These are phyloP conservation scores for Synaphobranchus kaupii DNA, from an alignment of 2,797 vertebrate species.

Conservation along the genomic window DNA sequence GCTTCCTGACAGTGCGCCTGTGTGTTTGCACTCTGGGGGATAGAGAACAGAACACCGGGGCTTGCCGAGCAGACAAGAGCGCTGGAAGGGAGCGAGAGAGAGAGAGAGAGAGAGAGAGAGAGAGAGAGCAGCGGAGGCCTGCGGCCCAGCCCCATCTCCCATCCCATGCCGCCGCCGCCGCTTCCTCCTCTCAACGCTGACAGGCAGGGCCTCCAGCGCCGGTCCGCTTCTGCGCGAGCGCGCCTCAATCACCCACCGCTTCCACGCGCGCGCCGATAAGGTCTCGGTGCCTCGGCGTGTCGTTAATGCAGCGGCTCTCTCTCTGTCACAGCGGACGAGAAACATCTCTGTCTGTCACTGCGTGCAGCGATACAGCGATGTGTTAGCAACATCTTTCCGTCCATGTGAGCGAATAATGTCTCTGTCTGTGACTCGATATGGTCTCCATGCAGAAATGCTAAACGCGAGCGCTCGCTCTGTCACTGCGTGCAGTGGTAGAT, in stretches of 20 bases:
- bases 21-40: conserved; percentile 64
- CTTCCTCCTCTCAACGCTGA: conserved; percentile 55
- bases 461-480: background rate
- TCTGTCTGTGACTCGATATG: background rate
- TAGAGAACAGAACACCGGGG: conserved; percentile 68
- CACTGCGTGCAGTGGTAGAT: background rate
- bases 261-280: background rate
- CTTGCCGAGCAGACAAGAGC: conserved; percentile 69
- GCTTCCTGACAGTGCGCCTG: conserved; percentile 72
- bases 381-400: background rate
- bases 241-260: conserved; percentile 44
- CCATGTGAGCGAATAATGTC: background rate
- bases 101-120: background rate
- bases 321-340: background rate
- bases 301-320: background rate
- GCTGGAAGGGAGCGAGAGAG: conserved; percentile 65
- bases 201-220: conserved; percentile 60
- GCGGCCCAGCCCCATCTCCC: conserved; percentile 60
- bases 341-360: conserved; percentile 17
- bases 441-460: background rate
- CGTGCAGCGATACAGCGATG: background rate
- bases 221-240: conserved; percentile 45
- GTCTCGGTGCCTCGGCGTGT: background rate
- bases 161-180: conserved; percentile 46
- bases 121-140: background rate